Conservation (phyloP, 2,797 vertebrate genomes). For the Pagetopsis macropterus region DNA sequence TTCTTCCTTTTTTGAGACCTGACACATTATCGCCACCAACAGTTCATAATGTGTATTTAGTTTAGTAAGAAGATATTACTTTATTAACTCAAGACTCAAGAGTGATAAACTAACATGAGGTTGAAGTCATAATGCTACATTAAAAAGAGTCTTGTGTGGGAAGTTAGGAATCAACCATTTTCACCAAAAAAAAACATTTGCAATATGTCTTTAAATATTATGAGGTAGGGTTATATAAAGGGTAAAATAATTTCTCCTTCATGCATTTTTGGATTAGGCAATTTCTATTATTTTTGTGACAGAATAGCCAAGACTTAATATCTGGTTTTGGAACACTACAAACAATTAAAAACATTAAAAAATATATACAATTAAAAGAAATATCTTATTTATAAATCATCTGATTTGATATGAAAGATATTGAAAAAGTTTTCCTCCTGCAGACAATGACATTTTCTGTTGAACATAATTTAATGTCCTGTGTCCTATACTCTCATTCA, state of each 20-base stretch:
- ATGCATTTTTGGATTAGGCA: not conserved
- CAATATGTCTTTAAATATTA: not conserved
- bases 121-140: not conserved
- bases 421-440: not conserved
- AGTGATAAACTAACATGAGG: not conserved
- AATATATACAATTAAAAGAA: not conserved
- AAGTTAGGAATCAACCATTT: not conserved
- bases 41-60: constrained; percentile 1
- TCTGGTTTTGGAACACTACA: not conserved
- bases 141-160: not conserved
- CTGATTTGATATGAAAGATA: no score
- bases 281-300: not conserved
- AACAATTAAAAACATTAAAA: not conserved
- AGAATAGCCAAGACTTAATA: no score
- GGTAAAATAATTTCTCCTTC: not conserved
- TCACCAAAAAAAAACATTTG: not conserved
- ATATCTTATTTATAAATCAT: no score
- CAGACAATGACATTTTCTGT: not conserved
- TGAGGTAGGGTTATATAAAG: not conserved
- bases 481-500: not conserved
- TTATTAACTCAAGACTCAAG: not conserved
- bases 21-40: constrained; percentile 8
- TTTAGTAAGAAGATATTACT: not conserved
- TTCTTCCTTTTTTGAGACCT: not conserved
- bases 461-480: not conserved